Evolutionary conservation across 2,888 invertebrate genomes (phyloP).

Genomic region (Gerosis bhagava): DNA sequence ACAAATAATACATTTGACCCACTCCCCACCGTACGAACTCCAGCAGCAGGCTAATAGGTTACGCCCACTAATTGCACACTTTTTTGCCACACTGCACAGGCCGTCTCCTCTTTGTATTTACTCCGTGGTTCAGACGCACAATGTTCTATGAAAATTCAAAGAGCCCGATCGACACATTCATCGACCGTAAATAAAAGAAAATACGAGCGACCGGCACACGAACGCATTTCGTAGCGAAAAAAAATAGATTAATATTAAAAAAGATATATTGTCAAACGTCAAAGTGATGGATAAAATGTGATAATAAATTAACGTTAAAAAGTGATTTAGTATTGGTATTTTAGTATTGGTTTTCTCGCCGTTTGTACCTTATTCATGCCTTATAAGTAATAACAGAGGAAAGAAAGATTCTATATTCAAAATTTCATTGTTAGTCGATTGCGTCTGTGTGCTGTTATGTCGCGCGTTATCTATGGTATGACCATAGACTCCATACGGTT

Average conservation of each 20-base stretch:
- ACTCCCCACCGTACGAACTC: too few relatives aligned
- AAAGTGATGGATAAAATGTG: constrained; percentile 23
- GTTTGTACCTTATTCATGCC: constrained; percentile 26
- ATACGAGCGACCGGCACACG: constrained; percentile 8
- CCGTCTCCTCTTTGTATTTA: too few relatives aligned
- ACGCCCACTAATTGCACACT: too few relatives aligned
- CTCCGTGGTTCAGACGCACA: constrained; percentile 61
- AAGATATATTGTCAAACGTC: constrained; percentile 10
- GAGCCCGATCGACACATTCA: not conserved
- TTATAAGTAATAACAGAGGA: constrained; percentile 18
- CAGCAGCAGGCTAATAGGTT: too few relatives aligned
- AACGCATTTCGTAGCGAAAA: constrained; percentile 6
- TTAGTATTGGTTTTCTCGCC: constrained; percentile 20
- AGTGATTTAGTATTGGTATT: too few relatives aligned
- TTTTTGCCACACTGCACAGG: too few relatives aligned
- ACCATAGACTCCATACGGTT: not conserved
- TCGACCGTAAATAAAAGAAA: too few relatives aligned
- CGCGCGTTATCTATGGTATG: constrained; percentile 3
- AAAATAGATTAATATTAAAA: too few relatives aligned
- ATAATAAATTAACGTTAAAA: constrained; percentile 19
- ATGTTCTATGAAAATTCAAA: constrained; percentile 57
- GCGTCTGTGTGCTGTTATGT: constrained; percentile 10
- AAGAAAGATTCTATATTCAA: constrained; percentile 15
- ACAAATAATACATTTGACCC: too few relatives aligned
- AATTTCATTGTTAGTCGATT: constrained; percentile 14